Evolutionary conservation across 1,140 invertebrate species (phyloP), one percentile per base, ranked within the genome.

Genomic region (Drosophila simulans): DNA sequence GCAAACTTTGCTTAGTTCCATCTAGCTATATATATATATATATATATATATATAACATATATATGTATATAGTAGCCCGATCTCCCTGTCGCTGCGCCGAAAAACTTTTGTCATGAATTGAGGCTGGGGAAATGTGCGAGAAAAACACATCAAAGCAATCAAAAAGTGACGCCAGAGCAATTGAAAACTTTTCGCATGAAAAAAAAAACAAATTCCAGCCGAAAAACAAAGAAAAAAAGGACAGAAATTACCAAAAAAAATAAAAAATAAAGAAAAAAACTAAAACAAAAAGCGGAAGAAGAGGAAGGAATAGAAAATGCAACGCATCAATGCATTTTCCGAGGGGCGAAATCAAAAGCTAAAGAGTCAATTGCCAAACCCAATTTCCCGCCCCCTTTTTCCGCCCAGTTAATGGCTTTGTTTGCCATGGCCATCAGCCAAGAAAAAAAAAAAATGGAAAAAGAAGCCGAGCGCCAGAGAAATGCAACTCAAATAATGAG

Each of bases 161-260:
- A 90, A 90, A 90, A 90, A 90, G 88, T 90, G 88, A 91, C 88
- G 88, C 88, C 88, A 88, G 77, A 91, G 83, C 88, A 90, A 90
- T 90, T 91, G 88, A 90, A 91, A 90, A 90, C 65, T 90, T 90
- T 91, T 90, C 77, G 73, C 68, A 89, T 89, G 84, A 89, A 80
- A 56, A 54, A 39, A 46, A 31, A 51, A 45, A 69, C 63, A 72
- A 8, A 8, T 45, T 48, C 10, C 65, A 60, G 53, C 17, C 27
- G 31, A 45, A 58, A 73, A 46, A 58, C 37, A 60, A 60, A 45
- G 56, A 64, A 65, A 46, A 46, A 79, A 73, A 77, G 83, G 66
- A 59, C 45, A 37, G 27, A 73, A 81, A 80, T 70, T 69, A 56
- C 51, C 58, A 1, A 51, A 25, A 52, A 68, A 53, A 34, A 52